phyloP scores from a whole-genome alignment of 2,797 vertebrate species.

The Hippopotamyrus pictus region DNA sequence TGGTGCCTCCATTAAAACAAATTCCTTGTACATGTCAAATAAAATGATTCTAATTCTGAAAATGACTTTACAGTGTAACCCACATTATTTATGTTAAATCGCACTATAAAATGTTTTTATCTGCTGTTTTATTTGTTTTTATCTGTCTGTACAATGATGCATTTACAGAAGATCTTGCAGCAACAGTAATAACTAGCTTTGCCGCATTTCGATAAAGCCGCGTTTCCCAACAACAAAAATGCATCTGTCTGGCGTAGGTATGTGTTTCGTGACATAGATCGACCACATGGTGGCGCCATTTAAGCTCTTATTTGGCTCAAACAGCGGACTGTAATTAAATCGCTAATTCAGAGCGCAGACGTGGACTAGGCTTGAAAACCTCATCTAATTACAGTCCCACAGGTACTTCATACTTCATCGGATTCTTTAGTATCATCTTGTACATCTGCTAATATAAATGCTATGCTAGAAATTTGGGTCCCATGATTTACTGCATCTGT shows the following conservation, averaged over 20 bases:
- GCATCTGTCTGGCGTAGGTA: background rate
- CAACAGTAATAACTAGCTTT: background rate
- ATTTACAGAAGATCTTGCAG: background rate
- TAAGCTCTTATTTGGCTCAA: background rate
- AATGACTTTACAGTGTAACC: background rate
- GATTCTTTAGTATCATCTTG: background rate
- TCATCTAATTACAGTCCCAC: background rate
- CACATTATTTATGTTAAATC: background rate
- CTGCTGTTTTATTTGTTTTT: background rate
- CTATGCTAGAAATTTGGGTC: background rate
- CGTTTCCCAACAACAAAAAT: background rate
- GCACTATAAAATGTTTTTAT: background rate
- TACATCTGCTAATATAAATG: background rate
- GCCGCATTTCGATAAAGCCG: background rate
- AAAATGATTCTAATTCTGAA: background rate
- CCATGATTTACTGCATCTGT: background rate
- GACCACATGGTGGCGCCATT: constrained; percentile 47
- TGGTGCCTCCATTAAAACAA: background rate
- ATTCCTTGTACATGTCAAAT: background rate
- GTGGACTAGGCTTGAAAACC: constrained; percentile 5
- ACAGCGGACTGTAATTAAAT: background rate
- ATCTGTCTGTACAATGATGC: background rate
- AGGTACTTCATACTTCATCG: background rate
- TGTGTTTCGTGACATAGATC: constrained; percentile 15
- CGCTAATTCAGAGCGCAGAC: background rate